Evolutionary conservation across 2,888 invertebrate genomes (phyloP), one percentile per base, ranked within the genome.

Genomic region (Cheilosia vulpina): DNA sequence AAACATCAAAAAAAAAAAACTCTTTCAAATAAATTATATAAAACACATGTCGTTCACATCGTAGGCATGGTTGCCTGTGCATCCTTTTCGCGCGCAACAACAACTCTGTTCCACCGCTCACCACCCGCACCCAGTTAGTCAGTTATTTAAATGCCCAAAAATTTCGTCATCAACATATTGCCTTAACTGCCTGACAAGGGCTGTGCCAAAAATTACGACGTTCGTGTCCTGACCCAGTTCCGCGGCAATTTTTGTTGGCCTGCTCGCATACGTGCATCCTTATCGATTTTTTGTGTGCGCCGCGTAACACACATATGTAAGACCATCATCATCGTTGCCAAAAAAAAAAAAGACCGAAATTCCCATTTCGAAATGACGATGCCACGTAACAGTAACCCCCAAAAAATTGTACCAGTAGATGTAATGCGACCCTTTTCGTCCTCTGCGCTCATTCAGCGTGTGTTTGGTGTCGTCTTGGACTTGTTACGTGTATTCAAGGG

Each of bases 181-280:
- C 58, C 65, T 53, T 52, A 52, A 57, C 65, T 52, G 17, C 58
- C 38, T 50, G 11, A 34, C 43, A 80, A 52, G 80, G 79, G 69
- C 72, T 72, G 69, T 75, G 80, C 71, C 71, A 85, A 76, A 71
- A 75, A 66, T 65, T 73, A 71, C 76, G 60, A 62, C 76, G 58
- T 62, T 75, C 68, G 69, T 76, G 52, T 85, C 71, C 80, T 85
- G 84, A 85, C 84, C 84, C 71, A 85, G 62, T 85, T 65, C 62
- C 34, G 71, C 19, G 9, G 69, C 47, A 52, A 52, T 15, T 76
- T 76, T 65, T 6, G 57, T 76, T 85, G 84, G 80, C 84, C 84
- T 27, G 31, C 13, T 38, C 53, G 17, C 34, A 41, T 27, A 41
- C 58, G 38, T 75, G 78, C 71, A 85, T 85, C 84, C 71, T 17